Evolutionary conservation across 2,113 vertebrate genomes (phyloP), one percentile per base, ranked within the genome.

Genomic region (Pelmatolapia mariae): DNA sequence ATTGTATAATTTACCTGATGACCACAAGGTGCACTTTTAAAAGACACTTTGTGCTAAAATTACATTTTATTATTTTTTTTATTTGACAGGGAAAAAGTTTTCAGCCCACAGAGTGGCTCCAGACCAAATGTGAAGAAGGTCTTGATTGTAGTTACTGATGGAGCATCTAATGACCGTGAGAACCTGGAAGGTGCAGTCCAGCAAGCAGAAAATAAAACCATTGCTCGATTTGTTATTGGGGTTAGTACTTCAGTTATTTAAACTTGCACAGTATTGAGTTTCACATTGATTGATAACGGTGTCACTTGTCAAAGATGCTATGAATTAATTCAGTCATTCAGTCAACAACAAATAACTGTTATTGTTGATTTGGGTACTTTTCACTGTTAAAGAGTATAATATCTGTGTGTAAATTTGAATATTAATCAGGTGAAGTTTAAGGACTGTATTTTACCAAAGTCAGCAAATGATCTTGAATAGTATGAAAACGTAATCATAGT

Each of bases 151-250:
- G 5, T 68, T 68, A 68, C 63, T 38, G 63, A 68, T 0, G 63
- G 63, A 68, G 3, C 1, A 68, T 68, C 63, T 68, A 38, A 38
- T 68, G 63, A 68, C 33, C 63, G 0, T 68, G 63, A 13, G 3
- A 22, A 68, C 19, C 63, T 68, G 19, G 2, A 68, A 8, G 63
- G 7, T 1, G 63, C 63, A 68, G 63, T 68, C 5, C 4, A 68
- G 61, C 31, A 66, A 66, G 61, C 61, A 66, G 12, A 66, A 12
- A 66, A 66, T 36, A 66, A 63, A 63, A 11, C 10, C 1, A 63
- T 66, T 66, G 31, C 31, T 66, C 61, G 61, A 66, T 66, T 66
- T 66, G 61, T 66, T 66, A 66, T 66, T 66, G 61, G 61, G 61
- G 61, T 66, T n/a, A 66, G 61, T 4, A 66, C 31, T 12, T 66